phyloP scores from a whole-genome alignment of 2,888 invertebrate genomes.

The Cataglyphis rosenhaueri region DNA sequence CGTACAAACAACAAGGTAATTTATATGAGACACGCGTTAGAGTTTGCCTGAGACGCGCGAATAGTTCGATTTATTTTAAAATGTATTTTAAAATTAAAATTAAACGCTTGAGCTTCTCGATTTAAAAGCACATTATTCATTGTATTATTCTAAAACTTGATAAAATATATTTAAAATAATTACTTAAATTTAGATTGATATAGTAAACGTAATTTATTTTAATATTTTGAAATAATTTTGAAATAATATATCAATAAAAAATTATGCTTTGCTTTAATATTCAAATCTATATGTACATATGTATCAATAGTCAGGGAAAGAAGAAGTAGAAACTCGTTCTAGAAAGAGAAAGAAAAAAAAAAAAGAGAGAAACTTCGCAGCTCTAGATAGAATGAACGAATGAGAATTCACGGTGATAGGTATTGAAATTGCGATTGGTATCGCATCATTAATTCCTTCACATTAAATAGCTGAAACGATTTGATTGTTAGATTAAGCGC shows the following conservation, averaged over 20 bases:
- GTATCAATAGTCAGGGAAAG: not conserved
- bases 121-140: not conserved
- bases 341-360: not conserved
- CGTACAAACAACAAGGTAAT: slow-evolving; percentile 36
- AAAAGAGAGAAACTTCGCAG: not conserved
- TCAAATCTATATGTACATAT: not conserved
- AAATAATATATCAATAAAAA: slow-evolving; percentile 12
- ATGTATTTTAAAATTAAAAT: not conserved
- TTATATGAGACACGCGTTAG: slow-evolving; percentile 30
- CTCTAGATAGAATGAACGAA: slow-evolving; percentile 39
- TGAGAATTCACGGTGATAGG: slow-evolving; percentile 50
- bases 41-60: not conserved
- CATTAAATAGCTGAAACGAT: slow-evolving; percentile 39
- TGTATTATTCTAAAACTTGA: not conserved
- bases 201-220: not conserved
- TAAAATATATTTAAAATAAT: not conserved
- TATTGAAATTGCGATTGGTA: slow-evolving; percentile 20
- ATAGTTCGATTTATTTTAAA: not conserved
- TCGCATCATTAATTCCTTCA: slow-evolving; percentile 66
- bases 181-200: not conserved
- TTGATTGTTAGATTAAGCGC: slow-evolving; percentile 11
- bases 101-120: not conserved
- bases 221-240: not conserved
- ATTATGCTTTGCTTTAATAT: not conserved
- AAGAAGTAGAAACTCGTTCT: slow-evolving; percentile 20